phyloP scores from a whole-genome alignment of 2,888 invertebrate genomes.

The Rapana venosa region DNA sequence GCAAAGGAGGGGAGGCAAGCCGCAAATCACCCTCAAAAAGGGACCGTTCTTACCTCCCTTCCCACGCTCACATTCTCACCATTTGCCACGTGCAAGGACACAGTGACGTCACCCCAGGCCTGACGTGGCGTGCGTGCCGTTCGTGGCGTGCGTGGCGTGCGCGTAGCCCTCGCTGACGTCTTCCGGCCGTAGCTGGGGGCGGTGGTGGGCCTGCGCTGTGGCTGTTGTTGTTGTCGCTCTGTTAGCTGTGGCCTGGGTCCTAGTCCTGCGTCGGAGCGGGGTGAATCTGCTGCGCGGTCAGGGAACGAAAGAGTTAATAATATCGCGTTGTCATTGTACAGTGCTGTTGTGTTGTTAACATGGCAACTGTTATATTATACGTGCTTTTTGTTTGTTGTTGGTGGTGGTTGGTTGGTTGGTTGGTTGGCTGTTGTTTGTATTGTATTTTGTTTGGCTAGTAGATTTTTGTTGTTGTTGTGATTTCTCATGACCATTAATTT shows the following conservation, averaged over 20 bases:
- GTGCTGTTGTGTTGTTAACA: no score
- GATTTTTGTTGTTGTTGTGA: no score
- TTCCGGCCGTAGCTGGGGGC: constrained; percentile 51
- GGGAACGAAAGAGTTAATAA: no score
- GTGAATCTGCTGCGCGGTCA: constrained; percentile 57
- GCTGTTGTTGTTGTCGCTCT: constrained; percentile 1
- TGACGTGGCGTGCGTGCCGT: background rate
- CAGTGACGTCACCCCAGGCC: constrained; percentile 42
- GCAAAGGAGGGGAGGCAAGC: background rate
- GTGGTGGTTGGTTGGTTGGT: no score
- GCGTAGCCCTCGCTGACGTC: constrained; percentile 16
- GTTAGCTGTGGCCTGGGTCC: constrained; percentile 41
- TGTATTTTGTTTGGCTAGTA: no score
- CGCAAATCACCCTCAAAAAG: background rate
- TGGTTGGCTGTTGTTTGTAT: no score
- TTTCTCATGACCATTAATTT: no score
- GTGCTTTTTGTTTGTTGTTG: no score
- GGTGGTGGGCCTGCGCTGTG: constrained; percentile 52
- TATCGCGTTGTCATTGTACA: no score
- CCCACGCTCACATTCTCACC: constrained; percentile 1
- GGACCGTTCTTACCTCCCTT: background rate
- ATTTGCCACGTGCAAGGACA: constrained; percentile 32
- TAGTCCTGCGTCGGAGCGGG: constrained; percentile 60
- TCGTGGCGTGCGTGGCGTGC: background rate
- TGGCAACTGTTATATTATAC: no score